Base-by-base conservation (phyloP, 2,797 vertebrate genomes). In the Hemibagrus guttatus region DNA sequence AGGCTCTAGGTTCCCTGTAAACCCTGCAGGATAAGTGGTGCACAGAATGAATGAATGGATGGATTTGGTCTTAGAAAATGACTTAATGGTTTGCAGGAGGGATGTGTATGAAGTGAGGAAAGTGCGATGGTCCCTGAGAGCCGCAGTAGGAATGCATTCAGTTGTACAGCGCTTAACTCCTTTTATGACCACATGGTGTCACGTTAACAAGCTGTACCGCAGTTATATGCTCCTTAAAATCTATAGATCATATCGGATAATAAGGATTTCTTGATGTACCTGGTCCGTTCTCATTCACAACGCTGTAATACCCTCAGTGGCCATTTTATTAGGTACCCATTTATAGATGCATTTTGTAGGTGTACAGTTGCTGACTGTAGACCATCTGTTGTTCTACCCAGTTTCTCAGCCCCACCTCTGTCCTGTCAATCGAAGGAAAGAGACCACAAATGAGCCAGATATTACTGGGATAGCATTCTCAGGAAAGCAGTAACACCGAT, bases 381-480 rank as follows among this genome's bases (percentile, higher is more conserved):
- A 31, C 63, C 61, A 82, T 31, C 42, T 82, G 80, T 46, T 61
- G 56, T 81, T 81, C 46, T 49, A 64, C 42, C 4, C 49, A 63
- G 26, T 28, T 66, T 81, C 42, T 28, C 42, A 68, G 61, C 61
- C 80, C n/a, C 61, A 66, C 28, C 28, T 68, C 66, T 66, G 16
- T 66, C 81, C 46, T 21, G 46, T 82, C 81, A 82, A 19, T 54
- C 46, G 54, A 68, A 35, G 49, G 19, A 68, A 54, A 68, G 28
- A 12, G 6, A 21, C 63, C 46, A 35, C 19, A 19, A 23, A 14
- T 54, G 63, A 17, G 54, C 28, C n/a, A 54, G 28, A 42, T 49
- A 42, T 81, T 66, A 82, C 61, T 31, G 19, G 63, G 31, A n/a
- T 52, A 82, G 12, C 19, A n/a, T 61, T 42, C 35, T 82, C 59